phyloP scores from a whole-genome alignment of 1,140 invertebrate genomes.

The Orchesella cincta region DNA sequence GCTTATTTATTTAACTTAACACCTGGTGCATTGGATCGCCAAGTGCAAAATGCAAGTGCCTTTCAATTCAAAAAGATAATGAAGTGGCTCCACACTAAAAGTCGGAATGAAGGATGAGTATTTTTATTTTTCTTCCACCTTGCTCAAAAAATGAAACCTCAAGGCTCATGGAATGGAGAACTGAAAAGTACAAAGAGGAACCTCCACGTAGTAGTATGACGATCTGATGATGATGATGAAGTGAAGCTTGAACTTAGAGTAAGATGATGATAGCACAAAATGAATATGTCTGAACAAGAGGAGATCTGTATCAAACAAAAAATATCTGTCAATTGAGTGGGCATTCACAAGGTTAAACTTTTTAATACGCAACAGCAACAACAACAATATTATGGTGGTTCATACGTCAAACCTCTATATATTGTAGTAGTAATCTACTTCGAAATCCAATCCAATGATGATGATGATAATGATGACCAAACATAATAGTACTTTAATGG shows the following conservation, averaged over 20 bases:
- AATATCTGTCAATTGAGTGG: slow-evolving; percentile 21
- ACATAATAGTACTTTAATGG: no score
- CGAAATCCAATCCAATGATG: background rate
- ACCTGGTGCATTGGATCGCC: no score
- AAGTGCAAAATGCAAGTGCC: no score
- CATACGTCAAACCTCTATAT: background rate
- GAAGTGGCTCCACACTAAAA: background rate
- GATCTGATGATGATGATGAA: no score
- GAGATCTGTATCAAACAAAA: background rate
- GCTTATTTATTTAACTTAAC: background rate
- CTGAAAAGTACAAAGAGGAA: background rate
- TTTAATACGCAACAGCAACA: background rate
- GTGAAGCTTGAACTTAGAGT: background rate
- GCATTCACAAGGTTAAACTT: slow-evolving; percentile 14
- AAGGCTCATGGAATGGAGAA: background rate
- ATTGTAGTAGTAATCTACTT: no score
- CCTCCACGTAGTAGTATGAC: no score
- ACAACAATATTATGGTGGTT: background rate
- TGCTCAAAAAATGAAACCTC: background rate
- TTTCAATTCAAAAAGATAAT: background rate
- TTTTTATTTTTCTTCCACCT: background rate
- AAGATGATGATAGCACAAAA: background rate
- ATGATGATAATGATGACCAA: background rate
- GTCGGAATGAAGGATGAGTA: background rate
- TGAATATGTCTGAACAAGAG: background rate